These are phyloP conservation scores for Centruroides sculpturatus DNA, from an alignment of 1,140 invertebrate species.

Conservation along the genomic window DNA sequence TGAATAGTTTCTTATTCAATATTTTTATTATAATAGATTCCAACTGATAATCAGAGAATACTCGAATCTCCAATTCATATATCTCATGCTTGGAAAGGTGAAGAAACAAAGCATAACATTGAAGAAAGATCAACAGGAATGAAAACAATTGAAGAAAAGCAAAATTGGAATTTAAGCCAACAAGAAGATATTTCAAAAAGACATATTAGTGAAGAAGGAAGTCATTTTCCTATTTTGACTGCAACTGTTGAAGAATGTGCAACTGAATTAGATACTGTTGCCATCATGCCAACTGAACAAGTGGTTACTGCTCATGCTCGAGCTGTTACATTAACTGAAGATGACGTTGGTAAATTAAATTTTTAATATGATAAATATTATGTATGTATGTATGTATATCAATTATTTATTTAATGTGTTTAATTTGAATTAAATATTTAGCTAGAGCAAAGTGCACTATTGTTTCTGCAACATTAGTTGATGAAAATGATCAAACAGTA, in stretches of 20 bases:
- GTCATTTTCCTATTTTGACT: constrained; percentile 53
- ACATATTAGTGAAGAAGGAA: too few relatives aligned
- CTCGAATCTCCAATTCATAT: too few relatives aligned
- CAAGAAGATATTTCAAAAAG: too few relatives aligned
- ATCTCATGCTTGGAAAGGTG: too few relatives aligned
- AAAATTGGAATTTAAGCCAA: too few relatives aligned
- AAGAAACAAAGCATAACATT: too few relatives aligned
- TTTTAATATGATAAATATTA: not conserved
- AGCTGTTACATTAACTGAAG: constrained; percentile 73
- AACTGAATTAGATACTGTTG: constrained; percentile 65
- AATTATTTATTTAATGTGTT: too few relatives aligned
- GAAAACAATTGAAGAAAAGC: too few relatives aligned
- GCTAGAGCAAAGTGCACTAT: constrained; percentile 15
- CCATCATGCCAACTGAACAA: constrained; percentile 66
- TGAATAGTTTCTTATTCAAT: too few relatives aligned
- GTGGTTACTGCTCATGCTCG: constrained; percentile 58
- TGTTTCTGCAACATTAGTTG: constrained; percentile 28
- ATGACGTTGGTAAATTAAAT: constrained; percentile 53
- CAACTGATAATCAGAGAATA: too few relatives aligned
- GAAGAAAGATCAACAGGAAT: too few relatives aligned
- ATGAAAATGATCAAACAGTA: constrained; percentile 41
- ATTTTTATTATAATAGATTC: too few relatives aligned
- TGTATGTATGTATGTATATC: not conserved
- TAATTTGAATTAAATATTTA: not conserved
- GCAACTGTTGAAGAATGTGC: constrained; percentile 67